Base-by-base conservation (phyloP, 1,140 invertebrate genomes). In the Papilio dardanus region DNA sequence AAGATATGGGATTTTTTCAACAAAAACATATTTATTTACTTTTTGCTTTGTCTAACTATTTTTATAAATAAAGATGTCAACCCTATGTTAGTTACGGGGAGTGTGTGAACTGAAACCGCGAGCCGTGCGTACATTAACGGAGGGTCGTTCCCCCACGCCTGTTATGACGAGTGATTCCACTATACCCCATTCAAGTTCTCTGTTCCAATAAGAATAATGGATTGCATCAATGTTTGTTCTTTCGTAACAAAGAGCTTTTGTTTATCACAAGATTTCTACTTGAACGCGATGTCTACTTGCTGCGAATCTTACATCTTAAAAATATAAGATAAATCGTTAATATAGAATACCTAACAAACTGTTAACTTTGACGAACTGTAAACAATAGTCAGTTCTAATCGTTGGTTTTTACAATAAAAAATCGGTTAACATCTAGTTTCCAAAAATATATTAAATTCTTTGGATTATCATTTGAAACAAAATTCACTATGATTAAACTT, bases 201-300 rank as follows among this genome's bases (percentile, higher is more conserved):
- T 58, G 5, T 58, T 58, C 54, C 54, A 58, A 58, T 58, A 58
- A 58, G 54, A 58, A 58, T 58, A 58, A 58, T 58, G 54, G 54
- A 58, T 58, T 58, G 54, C 54, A 58, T 58, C 21, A 58, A 58
- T 58, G 54, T 58, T 58, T 58, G 54, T 58, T 58, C 54, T 58
- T 58, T 58, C 21, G 21, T 58, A 58, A 58, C 24, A 58, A 54
- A 54, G 54, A 28, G 54, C 21, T 58, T 58, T 58, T 58, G 24
- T 58, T 24, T 58, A 58, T 58, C 21, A 58, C 21, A 58, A 58
- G 54, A 58, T 28, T 58, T n/a, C n/a, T n/a, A n/a, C n/a, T n/a
- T 28, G 3, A 58, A 58, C 21, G 24, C 54, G 54, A 58, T 28
- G 54, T 58, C 54, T 58, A 24, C 10, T 58, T 28, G 7, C 24